Evolutionary conservation across 2,113 vertebrate species (phyloP).

Genomic region (Lagenorhynchus albirostris): DNA sequence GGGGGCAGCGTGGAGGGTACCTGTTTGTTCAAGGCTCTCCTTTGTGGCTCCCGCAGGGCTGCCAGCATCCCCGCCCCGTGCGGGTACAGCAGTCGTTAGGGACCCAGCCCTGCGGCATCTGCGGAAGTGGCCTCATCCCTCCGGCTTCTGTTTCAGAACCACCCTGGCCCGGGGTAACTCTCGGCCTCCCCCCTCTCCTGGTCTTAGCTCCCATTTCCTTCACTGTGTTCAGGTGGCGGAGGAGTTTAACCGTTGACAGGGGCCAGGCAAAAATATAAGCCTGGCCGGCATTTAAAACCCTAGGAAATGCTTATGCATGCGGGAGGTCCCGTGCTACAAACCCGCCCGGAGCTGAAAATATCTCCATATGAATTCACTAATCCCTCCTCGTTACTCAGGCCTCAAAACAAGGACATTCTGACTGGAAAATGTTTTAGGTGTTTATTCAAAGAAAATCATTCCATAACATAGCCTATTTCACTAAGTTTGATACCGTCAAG

Average conservation of each 20-base stretch:
- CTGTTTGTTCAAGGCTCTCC: background rate
- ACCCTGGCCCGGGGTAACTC: background rate
- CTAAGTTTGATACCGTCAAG: background rate
- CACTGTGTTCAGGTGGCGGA: background rate
- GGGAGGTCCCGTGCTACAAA: background rate
- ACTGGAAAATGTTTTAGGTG: background rate
- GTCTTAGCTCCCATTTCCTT: background rate
- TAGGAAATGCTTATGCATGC: background rate
- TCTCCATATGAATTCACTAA: background rate
- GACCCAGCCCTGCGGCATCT: constrained; percentile 17
- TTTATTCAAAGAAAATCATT: background rate
- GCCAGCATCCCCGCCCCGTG: background rate
- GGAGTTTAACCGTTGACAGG: background rate
- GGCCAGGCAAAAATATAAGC: background rate
- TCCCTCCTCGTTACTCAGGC: background rate
- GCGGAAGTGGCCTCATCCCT: constrained; percentile 27
- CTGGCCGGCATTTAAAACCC: background rate
- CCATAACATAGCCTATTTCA: background rate
- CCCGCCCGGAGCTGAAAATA: background rate
- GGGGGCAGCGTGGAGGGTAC: background rate
- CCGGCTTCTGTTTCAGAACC: constrained; percentile 28
- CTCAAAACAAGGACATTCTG: background rate
- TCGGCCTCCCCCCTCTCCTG: background rate
- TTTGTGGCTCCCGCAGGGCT: background rate
- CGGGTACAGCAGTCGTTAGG: background rate